Conservation (phyloP, 2,797 vertebrate species). For the Xyrichtys novacula region DNA sequence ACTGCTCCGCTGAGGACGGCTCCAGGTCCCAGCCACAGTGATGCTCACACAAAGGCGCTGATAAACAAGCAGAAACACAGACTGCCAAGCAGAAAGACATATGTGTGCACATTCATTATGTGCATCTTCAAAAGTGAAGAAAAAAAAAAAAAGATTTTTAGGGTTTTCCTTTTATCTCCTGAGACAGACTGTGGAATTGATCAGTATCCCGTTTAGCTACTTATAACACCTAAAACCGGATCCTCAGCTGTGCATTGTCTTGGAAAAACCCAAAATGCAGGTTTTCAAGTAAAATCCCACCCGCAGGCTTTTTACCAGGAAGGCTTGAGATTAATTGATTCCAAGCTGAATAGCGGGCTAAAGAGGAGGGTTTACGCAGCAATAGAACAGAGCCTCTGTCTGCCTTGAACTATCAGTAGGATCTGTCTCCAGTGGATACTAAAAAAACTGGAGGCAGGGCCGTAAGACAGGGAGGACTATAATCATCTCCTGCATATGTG, state of each 20-base stretch:
- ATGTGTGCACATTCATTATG: conserved; percentile 61
- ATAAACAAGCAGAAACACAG: conserved; percentile 64
- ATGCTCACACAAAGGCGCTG: conserved; percentile 67
- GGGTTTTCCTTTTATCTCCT: conserved; percentile 45
- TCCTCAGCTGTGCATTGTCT: conserved; percentile 48
- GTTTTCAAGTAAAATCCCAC: conserved; percentile 67
- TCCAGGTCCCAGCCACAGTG: conserved; percentile 54
- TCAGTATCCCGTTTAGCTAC: conserved; percentile 63
- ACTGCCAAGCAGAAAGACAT: conserved; percentile 58
- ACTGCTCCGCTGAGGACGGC: conserved; percentile 64
- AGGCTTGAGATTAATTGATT: conserved; percentile 78
- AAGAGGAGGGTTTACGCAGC: conserved; percentile 73
- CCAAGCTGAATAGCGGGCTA: conserved; percentile 70
- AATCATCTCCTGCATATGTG: conserved; percentile 81
- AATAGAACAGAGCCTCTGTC: conserved; percentile 61
- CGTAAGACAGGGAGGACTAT: conserved; percentile 79
- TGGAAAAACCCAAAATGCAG: conserved; percentile 51
- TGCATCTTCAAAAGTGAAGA: conserved; percentile 58
- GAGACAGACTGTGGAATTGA: conserved; percentile 55
- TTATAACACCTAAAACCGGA: conserved; percentile 63
- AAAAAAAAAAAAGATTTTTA: conserved; percentile 20
- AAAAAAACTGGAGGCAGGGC: conserved; percentile 76
- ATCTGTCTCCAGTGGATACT: conserved; percentile 78
- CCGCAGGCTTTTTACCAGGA: conserved; percentile 65
- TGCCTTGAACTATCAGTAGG: conserved; percentile 75